These are phyloP conservation scores for Phymanthus crucifer DNA, from an alignment of 92 coral and sea anemone species.

Conservation along the genomic window DNA sequence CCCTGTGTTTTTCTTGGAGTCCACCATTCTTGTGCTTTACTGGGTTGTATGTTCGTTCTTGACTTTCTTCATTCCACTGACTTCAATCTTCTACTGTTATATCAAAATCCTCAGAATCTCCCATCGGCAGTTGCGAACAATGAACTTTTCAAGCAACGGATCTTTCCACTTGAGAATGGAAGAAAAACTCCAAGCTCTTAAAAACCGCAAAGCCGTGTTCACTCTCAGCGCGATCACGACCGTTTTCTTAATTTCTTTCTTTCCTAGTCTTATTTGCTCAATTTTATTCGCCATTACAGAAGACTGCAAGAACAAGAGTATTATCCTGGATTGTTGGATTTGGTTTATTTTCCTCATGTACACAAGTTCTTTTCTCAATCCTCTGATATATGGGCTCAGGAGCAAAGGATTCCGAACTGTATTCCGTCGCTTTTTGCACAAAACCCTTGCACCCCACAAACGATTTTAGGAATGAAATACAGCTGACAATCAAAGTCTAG, in stretches of 20 bases:
- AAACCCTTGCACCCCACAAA: background rate
- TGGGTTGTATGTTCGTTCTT: background rate
- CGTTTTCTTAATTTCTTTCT: background rate
- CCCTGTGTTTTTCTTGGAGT: background rate
- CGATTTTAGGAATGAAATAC: too few species aligned
- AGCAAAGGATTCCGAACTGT: constrained; percentile 1
- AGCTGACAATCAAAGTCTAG: too few species aligned
- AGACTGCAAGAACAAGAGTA: background rate
- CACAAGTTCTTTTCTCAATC: constrained; percentile 9
- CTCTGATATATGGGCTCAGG: background rate
- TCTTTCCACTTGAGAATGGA: background rate
- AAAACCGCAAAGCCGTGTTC: constrained; percentile 1
- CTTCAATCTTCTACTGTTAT: background rate
- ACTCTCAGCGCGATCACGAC: background rate
- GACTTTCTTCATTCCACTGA: background rate
- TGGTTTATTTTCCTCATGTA: constrained; percentile 7
- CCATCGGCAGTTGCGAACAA: background rate
- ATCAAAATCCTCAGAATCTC: background rate
- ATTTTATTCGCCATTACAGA: background rate
- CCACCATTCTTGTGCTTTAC: background rate
- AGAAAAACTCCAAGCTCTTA: constrained; percentile 2
- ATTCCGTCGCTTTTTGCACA: background rate
- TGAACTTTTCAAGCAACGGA: background rate
- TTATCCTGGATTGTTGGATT: background rate
- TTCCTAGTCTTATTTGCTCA: background rate